Evolutionary conservation across 2,113 vertebrate genomes (phyloP).

Genomic region (Triplophysa tibetana): DNA sequence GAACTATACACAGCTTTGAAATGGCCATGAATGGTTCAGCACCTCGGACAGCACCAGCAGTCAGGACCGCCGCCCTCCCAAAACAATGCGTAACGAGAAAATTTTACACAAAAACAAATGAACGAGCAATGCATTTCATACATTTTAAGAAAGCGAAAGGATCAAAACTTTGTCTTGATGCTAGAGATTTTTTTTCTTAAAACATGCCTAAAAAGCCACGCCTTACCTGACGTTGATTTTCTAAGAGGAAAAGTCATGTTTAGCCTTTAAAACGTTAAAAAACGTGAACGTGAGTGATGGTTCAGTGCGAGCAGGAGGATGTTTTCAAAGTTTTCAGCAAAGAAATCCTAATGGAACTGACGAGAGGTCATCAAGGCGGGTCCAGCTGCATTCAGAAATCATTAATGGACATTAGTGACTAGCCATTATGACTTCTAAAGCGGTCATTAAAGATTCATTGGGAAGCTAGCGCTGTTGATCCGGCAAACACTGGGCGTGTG

Average conservation of each 20-base stretch:
- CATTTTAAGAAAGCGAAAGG: not conserved
- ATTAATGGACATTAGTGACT: constrained; percentile 98
- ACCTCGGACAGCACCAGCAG: constrained; percentile 47
- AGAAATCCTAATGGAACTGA: constrained; percentile 87
- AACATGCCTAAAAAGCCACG: constrained; percentile 49
- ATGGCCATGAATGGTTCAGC: constrained; percentile 30
- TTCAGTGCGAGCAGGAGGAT: constrained; percentile 68
- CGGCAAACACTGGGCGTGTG: constrained; percentile 73
- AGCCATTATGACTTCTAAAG: constrained; percentile 94
- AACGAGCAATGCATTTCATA: not conserved
- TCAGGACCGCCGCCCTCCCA: not conserved
- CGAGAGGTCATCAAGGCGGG: constrained; percentile 87
- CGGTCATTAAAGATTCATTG: constrained; percentile 98
- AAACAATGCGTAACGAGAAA: not conserved
- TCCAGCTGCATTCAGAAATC: constrained; percentile 90
- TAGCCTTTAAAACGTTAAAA: constrained; percentile 62
- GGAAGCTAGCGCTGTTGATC: constrained; percentile 78
- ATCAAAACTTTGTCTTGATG: not conserved
- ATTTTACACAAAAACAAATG: not conserved
- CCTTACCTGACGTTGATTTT: constrained; percentile 94
- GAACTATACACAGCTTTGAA: not conserved
- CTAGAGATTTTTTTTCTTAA: not conserved
- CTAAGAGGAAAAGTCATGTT: constrained; percentile 91
- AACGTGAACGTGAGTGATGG: constrained; percentile 61
- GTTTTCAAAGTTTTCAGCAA: constrained; percentile 91